Evolutionary conservation across 2,888 invertebrate species (phyloP), one percentile per base, ranked within the genome.

Genomic region (Psylliodes chrysocephalus): DNA sequence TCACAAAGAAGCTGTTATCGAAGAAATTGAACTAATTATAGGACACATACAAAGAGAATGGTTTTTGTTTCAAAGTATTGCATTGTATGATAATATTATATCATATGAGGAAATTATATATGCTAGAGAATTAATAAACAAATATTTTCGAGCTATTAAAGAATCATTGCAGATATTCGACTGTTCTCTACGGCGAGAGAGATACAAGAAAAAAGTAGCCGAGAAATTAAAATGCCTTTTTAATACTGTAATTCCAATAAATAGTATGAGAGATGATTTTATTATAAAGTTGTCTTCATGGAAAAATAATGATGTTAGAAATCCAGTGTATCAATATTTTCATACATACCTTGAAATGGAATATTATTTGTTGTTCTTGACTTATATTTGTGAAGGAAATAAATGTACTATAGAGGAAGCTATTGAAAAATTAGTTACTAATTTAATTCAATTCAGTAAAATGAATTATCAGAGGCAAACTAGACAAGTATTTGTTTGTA

Each of bases 11-110:
- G 60, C 69, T 46, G 52, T 75, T 49, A 54, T 71, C 7, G 75
- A 76, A 68, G 76, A 78, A 65, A 64, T 75, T 54, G 64, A 65
- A 38, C 33, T 64, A 25, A 51, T 76, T 18, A 59, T 71, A 6
- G 42, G 69, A 10, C 57, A 71, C 49, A 60, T 73, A 8, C 66
- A 74, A 49, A 73, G 73, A 55, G 69, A 75, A 62, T 80, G 80
- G 78, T 72, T 63, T 62, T 68, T 71, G 46, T 49, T 77, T 6
- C 81, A 81, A 71, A 73, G 72, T 61, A 66, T 75, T 10, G 67
- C 78, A 17, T 65, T 79, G 19, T 67, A 71, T 25, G 73, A 77
- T 42, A 60, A 56, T 17, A 57, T 67, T 38, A 38, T 68, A 30
- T 44, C 68, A 4, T 64, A 63, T 35, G 66, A 72, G 10, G 69